Conservation (phyloP, 2,888 invertebrate species). For the Drosophila trichaetosa region DNA sequence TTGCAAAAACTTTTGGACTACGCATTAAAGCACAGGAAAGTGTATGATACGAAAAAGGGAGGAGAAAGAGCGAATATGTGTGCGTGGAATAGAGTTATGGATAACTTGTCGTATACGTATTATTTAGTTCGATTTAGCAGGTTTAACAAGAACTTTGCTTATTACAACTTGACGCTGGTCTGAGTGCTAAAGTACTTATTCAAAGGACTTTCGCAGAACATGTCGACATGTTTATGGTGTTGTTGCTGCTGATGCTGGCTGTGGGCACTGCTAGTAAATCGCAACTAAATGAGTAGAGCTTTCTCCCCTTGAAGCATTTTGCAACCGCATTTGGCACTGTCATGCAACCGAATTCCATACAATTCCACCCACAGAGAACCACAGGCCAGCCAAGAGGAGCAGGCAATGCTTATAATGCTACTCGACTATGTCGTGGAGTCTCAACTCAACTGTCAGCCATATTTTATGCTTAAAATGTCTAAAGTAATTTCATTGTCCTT, state of each 20-base stretch:
- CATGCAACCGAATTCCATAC: conserved; percentile 2
- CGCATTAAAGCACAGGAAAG: conserved; percentile 12
- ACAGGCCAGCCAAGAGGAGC: neutral
- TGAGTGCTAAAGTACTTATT: conserved; percentile 40
- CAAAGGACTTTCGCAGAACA: conserved; percentile 12
- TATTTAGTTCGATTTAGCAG: conserved; percentile 5
- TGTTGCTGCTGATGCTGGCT: conserved; percentile 2
- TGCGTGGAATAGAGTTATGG: conserved; percentile 3
- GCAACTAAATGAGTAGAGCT: conserved; percentile 61
- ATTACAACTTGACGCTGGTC: conserved; percentile 39
- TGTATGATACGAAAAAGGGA: neutral
- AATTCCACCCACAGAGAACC: neutral
- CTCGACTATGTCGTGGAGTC: conserved; percentile 41
- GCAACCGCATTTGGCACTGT: conserved; percentile 60
- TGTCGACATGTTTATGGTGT: conserved; percentile 16
- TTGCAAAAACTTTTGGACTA: conserved; percentile 26
- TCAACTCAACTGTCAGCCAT: conserved; percentile 76
- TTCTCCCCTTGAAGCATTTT: conserved; percentile 40
- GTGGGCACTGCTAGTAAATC: conserved; percentile 36
- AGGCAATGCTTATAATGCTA: conserved; percentile 30
- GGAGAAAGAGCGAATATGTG: neutral
- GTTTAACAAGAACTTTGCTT: conserved; percentile 35
- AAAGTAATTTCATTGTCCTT: conserved; percentile 78
- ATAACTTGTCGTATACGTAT: conserved; percentile 13
- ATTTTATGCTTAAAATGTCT: conserved; percentile 80